Evolutionary conservation across 2,888 invertebrate species (phyloP).

Genomic region (Chrysolina americana): DNA sequence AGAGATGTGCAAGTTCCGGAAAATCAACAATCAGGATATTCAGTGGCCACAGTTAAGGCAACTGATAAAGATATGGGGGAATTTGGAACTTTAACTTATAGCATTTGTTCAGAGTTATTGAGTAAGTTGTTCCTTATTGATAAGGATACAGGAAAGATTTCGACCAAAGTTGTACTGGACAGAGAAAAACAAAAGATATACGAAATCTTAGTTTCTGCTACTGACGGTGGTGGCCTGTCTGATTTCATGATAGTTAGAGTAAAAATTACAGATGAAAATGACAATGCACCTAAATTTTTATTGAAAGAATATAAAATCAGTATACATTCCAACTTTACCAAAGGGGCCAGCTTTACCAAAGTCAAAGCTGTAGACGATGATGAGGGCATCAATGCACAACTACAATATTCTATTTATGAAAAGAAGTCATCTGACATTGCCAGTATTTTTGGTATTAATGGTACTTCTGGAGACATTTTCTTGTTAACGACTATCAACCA

Average conservation of each 20-base stretch:
- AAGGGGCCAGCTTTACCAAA: conserved; percentile 75
- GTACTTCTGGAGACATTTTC: conserved; percentile 81
- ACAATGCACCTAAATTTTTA: conserved; percentile 84
- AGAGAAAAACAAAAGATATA: conserved; percentile 80
- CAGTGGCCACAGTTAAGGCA: conserved; percentile 83
- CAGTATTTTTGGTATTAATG: conserved; percentile 83
- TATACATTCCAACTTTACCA: conserved; percentile 75
- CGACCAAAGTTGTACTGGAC: conserved; percentile 77
- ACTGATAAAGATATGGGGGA: conserved; percentile 87
- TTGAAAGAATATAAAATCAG: conserved; percentile 84
- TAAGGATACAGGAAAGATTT: conserved; percentile 79
- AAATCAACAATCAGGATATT: conserved; percentile 83
- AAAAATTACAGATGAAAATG: conserved; percentile 87
- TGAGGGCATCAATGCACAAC: conserved; percentile 79
- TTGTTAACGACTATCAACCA: conserved; percentile 76
- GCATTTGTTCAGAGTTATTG: conserved; percentile 82
- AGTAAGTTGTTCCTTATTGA: conserved; percentile 83
- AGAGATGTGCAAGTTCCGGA: conserved; percentile 86
- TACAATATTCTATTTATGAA: conserved; percentile 86
- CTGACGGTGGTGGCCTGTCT: conserved; percentile 85
- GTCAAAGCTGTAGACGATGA: conserved; percentile 85
- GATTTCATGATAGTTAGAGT: conserved; percentile 85
- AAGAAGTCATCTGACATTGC: conserved; percentile 75
- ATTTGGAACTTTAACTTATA: conserved; percentile 82
- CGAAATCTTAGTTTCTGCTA: conserved; percentile 85